Conservation (phyloP, 1,140 invertebrate genomes). For the Brachionus angularis region DNA sequence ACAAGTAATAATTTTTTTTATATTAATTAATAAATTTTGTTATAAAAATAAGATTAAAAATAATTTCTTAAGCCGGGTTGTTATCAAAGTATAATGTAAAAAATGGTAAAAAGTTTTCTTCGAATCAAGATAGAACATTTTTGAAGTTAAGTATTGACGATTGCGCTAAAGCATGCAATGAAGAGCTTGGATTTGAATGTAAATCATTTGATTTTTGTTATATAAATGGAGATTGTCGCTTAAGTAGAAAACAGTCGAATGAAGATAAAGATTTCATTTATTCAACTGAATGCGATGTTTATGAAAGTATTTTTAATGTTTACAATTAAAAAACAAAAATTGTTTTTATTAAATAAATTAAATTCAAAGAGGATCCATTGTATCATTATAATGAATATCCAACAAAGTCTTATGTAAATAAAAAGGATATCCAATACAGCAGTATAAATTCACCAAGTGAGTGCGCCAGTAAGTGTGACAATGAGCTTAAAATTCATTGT, state of each 20-base stretch:
- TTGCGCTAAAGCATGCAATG: slow-evolving; percentile 40
- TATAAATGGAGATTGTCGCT: slow-evolving; percentile 25
- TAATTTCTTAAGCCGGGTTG: not conserved
- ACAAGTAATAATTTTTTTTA: slow-evolving; percentile 25
- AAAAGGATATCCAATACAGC: slow-evolving; percentile 6
- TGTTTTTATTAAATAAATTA: not conserved
- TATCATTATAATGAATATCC: slow-evolving; percentile 37
- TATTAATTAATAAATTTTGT: not conserved
- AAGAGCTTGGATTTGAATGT: slow-evolving; percentile 38
- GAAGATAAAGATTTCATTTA: not conserved
- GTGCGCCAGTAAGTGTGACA: slow-evolving; percentile 22
- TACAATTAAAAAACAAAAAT: not conserved
- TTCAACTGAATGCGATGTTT: slow-evolving; percentile 37
- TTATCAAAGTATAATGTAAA: slow-evolving; percentile 22
- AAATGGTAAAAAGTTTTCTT: slow-evolving; percentile 1
- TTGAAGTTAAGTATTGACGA: slow-evolving; percentile 22
- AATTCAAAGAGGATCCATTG: slow-evolving; percentile 25
- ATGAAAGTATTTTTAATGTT: slow-evolving; percentile 2
- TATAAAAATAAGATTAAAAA: not conserved
- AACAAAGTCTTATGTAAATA: not conserved
- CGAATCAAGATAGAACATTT: not conserved
- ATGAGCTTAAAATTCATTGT: slow-evolving; percentile 1
- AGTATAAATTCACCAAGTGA: slow-evolving; percentile 6
- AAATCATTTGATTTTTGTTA: slow-evolving; percentile 41
- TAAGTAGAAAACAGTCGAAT: not conserved